Percentiles rank a stretch among this genome's conserved stretches.
phyloP scores from a whole-genome alignment of 2,113 vertebrate species.

The Sceloporus undulatus region DNA sequence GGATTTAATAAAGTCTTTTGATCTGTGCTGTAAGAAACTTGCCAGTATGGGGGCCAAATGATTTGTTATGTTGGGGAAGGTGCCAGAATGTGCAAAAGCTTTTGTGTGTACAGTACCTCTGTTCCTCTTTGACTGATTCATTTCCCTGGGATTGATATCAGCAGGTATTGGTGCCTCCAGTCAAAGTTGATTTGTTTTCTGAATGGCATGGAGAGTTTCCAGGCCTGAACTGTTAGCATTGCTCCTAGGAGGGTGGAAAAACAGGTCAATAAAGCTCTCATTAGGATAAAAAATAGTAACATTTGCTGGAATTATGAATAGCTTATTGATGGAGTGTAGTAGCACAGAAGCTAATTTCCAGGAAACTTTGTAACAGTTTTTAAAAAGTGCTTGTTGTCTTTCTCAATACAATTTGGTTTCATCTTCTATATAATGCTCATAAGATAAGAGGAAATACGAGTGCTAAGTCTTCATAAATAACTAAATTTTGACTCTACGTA shows the following conservation, averaged over 20 bases:
- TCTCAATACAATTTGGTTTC: not conserved
- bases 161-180: constrained; percentile 38
- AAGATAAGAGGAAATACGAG: constrained; percentile 36
- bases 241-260: constrained; percentile 41
- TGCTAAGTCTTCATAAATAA: not conserved
- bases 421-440: not conserved
- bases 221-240: constrained; percentile 40
- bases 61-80: constrained; percentile 33
- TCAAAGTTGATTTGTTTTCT: constrained; percentile 46
- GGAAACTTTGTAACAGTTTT: constrained; percentile 11
- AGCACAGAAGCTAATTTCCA: constrained; percentile 27
- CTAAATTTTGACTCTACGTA: constrained; percentile 44
- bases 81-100: constrained; percentile 15
- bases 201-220: constrained; percentile 34
- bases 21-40: constrained; percentile 29
- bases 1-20: constrained; percentile 23
- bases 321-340: constrained; percentile 39
- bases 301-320: constrained; percentile 46
- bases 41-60: constrained; percentile 7
- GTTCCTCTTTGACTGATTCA: constrained; percentile 30
- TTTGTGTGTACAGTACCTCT: constrained; percentile 33
- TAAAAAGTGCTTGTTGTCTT: not conserved
- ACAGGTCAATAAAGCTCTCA: constrained; percentile 43
- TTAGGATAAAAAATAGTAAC: constrained; percentile 18
- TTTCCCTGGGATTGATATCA: constrained; percentile 52